phyloP scores from a whole-genome alignment of 2,888 invertebrate genomes.

The Andrena marginata region DNA sequence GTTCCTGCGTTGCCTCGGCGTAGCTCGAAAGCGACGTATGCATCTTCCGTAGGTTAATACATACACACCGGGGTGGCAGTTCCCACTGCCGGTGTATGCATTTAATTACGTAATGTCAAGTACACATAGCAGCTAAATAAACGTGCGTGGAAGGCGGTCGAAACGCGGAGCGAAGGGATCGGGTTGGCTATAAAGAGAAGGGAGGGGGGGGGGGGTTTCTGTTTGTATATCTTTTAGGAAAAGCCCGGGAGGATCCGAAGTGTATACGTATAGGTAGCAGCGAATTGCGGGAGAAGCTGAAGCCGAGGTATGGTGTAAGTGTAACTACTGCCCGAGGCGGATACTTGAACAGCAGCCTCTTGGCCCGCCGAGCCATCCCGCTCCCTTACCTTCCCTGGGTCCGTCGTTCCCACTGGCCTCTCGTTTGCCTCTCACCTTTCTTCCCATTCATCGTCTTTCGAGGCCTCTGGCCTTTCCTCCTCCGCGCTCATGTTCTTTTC shows the following conservation, averaged over 20 bases:
- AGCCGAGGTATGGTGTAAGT: slow-evolving; percentile 55
- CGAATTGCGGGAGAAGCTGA: slow-evolving; percentile 40
- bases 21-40: neutral
- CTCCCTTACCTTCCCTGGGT: slow-evolving; percentile 33
- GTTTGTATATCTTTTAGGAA: slow-evolving; percentile 54
- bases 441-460: slow-evolving; percentile 23
- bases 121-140: slow-evolving; percentile 73
- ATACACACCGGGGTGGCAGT: slow-evolving; percentile 1
- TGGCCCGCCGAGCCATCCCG: slow-evolving; percentile 54
- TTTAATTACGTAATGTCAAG: slow-evolving; percentile 77
- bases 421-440: slow-evolving; percentile 27
- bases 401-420: slow-evolving; percentile 34
- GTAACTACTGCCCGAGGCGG: slow-evolving; percentile 66
- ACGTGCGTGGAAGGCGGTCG: slow-evolving; percentile 44
- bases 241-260: slow-evolving; percentile 44
- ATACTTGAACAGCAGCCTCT: slow-evolving; percentile 57
- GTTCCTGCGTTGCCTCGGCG: too few species aligned
- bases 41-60: slow-evolving; percentile 19
- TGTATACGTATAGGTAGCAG: slow-evolving; percentile 24
- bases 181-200: slow-evolving; percentile 10
- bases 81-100: slow-evolving; percentile 57
- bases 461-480: slow-evolving; percentile 30
- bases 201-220: slow-evolving; percentile 12
- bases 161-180: slow-evolving; percentile 26
- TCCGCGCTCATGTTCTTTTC: slow-evolving; percentile 15